Conservation (phyloP, 2,113 vertebrate species). For the Paradoxurus hermaphroditus region DNA sequence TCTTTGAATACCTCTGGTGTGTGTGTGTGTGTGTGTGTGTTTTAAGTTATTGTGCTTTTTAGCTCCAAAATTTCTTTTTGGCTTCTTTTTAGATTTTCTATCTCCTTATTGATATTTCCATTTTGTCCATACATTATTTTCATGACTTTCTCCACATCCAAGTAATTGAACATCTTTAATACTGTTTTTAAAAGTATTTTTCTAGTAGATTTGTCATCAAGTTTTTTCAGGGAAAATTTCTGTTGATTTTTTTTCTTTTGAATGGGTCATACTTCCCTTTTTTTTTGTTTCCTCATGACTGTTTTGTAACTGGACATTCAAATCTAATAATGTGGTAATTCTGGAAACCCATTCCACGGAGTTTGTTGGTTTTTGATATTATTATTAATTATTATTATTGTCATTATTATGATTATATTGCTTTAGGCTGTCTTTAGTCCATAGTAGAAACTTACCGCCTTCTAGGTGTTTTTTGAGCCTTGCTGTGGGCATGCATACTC, state of each 20-base stretch:
- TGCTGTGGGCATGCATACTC: neutral
- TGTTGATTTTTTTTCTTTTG: neutral
- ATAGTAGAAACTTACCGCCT: neutral
- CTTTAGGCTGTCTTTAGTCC: neutral
- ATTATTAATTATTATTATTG: too few relatives aligned
- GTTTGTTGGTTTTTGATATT: neutral
- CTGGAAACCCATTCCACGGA: neutral
- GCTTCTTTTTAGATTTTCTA: neutral
- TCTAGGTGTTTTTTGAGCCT: neutral
- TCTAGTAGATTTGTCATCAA: neutral
- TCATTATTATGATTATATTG: neutral
- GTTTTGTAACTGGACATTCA: neutral
- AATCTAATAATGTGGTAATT: neutral
- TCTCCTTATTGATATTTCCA: neutral
- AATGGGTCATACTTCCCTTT: neutral
- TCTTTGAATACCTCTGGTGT: neutral
- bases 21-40: too few relatives aligned
- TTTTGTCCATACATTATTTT: neutral
- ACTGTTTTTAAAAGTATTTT: neutral
- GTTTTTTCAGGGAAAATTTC: neutral
- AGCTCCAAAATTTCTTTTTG: neutral
- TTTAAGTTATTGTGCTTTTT: neutral
- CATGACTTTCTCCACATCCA: neutral
- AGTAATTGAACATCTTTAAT: neutral
- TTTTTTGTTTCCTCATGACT: neutral